Percentiles rank a stretch among this genome's conserved stretches.
Conservation (phyloP, 1,140 invertebrate genomes). For the Trachelipus rathkii region DNA sequence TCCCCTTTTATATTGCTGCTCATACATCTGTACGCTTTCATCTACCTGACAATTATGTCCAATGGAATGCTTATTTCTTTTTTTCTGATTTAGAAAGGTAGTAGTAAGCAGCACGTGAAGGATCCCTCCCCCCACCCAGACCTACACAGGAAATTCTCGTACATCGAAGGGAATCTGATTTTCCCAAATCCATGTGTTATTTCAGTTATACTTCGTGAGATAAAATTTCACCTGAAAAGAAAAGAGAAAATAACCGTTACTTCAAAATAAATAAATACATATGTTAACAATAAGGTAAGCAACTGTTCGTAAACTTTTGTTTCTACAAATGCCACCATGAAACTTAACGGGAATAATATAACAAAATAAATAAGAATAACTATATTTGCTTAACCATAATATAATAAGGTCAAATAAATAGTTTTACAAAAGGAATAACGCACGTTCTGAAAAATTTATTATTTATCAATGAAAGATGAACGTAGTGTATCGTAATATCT, state of each 20-base stretch:
- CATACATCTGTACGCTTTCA: neutral
- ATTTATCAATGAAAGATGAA: no score
- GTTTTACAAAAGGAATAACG: no score
- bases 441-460: no score
- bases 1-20: neutral
- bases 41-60: neutral
- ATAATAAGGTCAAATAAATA: no score
- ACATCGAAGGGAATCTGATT: neutral
- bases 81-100: neutral
- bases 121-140: slow-evolving; percentile 2
- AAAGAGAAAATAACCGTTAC: neutral
- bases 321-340: no score
- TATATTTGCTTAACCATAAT: no score
- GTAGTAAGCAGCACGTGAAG: neutral
- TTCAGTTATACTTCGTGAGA: no score
- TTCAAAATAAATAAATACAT: neutral
- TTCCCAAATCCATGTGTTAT: no score
- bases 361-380: no score
- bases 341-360: no score
- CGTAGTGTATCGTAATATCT: no score
- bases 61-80: neutral
- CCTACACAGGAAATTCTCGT: neutral
- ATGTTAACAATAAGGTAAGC: neutral
- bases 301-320: neutral
- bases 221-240: no score